phyloP scores from a whole-genome alignment of 2,113 vertebrate species.

The Archilochus colubris region DNA sequence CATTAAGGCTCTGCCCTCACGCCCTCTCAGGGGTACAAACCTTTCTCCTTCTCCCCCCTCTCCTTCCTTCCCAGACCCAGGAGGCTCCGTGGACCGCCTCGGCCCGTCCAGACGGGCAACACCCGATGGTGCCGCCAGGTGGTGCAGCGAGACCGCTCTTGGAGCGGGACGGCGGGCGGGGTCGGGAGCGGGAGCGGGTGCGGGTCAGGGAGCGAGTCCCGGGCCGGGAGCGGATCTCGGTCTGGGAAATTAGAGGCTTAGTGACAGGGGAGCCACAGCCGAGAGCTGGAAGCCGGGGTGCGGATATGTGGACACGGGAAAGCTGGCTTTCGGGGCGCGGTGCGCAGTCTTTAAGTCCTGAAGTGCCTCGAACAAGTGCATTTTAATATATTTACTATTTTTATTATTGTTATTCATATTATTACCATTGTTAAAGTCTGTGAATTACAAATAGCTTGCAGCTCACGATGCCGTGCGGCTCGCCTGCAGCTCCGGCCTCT shows the following conservation, averaged over 20 bases:
- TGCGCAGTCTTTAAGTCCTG: neutral
- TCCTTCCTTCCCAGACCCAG: rapidly evolving
- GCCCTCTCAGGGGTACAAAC: rapidly evolving
- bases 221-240: neutral
- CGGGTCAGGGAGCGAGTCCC: neutral
- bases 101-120: no score
- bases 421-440: neutral
- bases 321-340: neutral
- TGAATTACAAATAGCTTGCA: neutral
- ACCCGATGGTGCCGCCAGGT: constrained; percentile 30
- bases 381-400: neutral
- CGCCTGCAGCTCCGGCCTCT: neutral
- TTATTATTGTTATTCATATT: neutral
- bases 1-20: neutral
- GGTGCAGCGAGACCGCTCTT: constrained; percentile 46
- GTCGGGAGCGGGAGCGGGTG: neutral
- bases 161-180: neutral
- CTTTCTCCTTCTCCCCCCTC: neutral
- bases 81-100: neutral
- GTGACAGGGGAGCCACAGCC: neutral
- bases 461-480: neutral
- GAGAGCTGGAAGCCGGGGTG: neutral
- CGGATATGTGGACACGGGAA: neutral
- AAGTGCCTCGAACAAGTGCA: neutral
- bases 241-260: neutral